Percentiles rank a stretch among this genome's conserved stretches.
These are phyloP conservation scores for Asteroscopus sphinx DNA, from an alignment of 2,888 invertebrate genomes.

Conservation along the genomic window DNA sequence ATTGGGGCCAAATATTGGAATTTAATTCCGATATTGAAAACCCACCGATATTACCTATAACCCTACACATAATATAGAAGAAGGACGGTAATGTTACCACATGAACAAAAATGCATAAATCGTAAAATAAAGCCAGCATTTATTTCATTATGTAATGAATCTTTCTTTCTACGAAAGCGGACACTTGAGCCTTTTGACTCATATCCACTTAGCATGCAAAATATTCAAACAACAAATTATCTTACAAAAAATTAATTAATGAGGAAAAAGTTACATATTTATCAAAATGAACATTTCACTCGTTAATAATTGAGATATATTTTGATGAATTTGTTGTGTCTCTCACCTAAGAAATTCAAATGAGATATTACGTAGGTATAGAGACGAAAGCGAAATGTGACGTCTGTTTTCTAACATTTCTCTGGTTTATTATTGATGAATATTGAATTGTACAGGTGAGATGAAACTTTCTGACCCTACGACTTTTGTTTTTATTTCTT, in stretches of 20 bases:
- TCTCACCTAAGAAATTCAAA: slow-evolving; percentile 49
- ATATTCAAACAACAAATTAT: slow-evolving; percentile 13
- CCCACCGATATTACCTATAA: too few species aligned
- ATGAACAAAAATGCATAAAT: too few species aligned
- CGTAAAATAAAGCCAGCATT: too few species aligned
- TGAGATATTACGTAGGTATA: slow-evolving; percentile 47
- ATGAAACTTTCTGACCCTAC: slow-evolving; percentile 21
- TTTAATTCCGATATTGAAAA: too few species aligned
- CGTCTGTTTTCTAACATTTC: slow-evolving; percentile 63
- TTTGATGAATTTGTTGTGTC: slow-evolving; percentile 17
- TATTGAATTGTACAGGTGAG: slow-evolving; percentile 22
- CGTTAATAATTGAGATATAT: slow-evolving; percentile 18
- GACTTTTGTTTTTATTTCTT: slow-evolving; percentile 12
- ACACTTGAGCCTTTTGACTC: not conserved
- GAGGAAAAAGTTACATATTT: slow-evolving; percentile 8
- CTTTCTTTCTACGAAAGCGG: slow-evolving; percentile 4
- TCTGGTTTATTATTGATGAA: slow-evolving; percentile 53
- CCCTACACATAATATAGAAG: too few species aligned
- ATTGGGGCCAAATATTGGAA: too few species aligned
- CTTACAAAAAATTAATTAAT: slow-evolving; percentile 16
- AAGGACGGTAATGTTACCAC: too few species aligned
- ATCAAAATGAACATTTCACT: slow-evolving; percentile 26
- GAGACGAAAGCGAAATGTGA: slow-evolving; percentile 56
- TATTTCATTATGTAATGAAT: too few species aligned
- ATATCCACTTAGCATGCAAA: slow-evolving; percentile 10